phyloP scores from a whole-genome alignment of 2,113 vertebrate species.

The Sander vitreus region DNA sequence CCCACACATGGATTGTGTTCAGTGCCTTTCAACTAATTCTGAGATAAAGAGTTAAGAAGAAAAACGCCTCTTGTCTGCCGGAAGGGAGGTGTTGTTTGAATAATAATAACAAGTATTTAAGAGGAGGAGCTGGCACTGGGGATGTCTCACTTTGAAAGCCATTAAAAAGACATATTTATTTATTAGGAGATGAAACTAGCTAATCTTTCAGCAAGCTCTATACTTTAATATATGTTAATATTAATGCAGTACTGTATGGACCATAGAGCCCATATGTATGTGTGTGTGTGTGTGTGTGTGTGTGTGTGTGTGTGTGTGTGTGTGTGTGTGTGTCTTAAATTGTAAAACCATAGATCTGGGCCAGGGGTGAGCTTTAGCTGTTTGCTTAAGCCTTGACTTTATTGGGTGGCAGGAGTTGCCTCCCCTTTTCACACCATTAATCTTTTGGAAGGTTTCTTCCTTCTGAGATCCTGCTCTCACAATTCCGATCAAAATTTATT shows the following conservation, averaged over 20 bases:
- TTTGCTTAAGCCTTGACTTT: conserved; percentile 69
- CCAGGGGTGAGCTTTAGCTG: conserved; percentile 53
- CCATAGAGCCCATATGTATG: background rate
- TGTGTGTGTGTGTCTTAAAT: conserved; percentile 7
- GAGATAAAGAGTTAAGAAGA: conserved; percentile 26
- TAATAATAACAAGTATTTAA: conserved; percentile 58
- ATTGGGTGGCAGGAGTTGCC: conserved; percentile 62
- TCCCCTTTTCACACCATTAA: conserved; percentile 69
- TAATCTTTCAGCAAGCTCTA: background rate
- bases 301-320: conserved; percentile 9
- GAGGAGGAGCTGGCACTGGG: conserved; percentile 28
- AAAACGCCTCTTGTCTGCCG: conserved; percentile 39
- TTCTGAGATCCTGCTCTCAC: conserved; percentile 63
- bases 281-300: background rate
- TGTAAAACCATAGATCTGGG: conserved; percentile 51
- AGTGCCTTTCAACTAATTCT: conserved; percentile 33
- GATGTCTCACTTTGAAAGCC: conserved; percentile 45
- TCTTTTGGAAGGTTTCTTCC: conserved; percentile 68
- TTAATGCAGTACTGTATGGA: conserved; percentile 3
- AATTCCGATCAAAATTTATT: conserved; percentile 62
- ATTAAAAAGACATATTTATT: conserved; percentile 63
- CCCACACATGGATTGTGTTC: conserved; percentile 23
- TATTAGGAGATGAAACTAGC: conserved; percentile 32
- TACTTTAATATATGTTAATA: conserved; percentile 20
- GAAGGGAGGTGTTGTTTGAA: conserved; percentile 39